Evolutionary conservation across 2,888 invertebrate species (phyloP), one percentile per base, ranked within the genome.

Genomic region (Myopa tessellatipennis): DNA sequence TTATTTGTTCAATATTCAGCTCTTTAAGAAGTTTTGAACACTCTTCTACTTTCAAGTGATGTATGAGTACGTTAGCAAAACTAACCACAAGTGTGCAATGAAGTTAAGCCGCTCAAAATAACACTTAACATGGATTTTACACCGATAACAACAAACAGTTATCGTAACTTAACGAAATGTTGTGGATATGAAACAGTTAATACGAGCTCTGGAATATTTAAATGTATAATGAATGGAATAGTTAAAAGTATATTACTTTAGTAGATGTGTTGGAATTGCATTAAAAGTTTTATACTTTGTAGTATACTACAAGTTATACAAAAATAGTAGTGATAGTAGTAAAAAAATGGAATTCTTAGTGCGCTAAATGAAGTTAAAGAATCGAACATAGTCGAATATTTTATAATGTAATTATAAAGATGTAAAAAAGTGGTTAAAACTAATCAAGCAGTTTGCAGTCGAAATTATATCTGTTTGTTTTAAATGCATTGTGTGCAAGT

Each of bases 401-500:
- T 16, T 45, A 34, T 50, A 63, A 65, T 40, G 14, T 18, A 68
- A 67, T 50, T 6, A 65, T 38, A 40, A 40, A 40, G 58, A 40
- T 60, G 34, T 12, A 16, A 60, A 65, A 74, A n/a, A 52, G 40
- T 74, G 52, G 34, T 38, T 65, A 34, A 8, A 65, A 65, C 16
- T 65, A 65, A 65, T 65, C 65, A 65, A 34, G 65, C 36, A 65
- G 65, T 52, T 55, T 4, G 26, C 36, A 55, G n/a, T 70, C 50
- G n/a, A 52, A 52, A 55, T 55, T 8, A 26, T 58, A 69, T 60
- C 26, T 8, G 40, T 26, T 50, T 55, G 16, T 74, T 65, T 72
- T 26, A 70, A 73, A 63, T 50, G 67, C 38, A 68, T 36, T 67
- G 67, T 52, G 60, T 74, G 74, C 67, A 50, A 14, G 55, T 16